Conservation (phyloP, 2,797 vertebrate species). For the Cyprinella venusta region DNA sequence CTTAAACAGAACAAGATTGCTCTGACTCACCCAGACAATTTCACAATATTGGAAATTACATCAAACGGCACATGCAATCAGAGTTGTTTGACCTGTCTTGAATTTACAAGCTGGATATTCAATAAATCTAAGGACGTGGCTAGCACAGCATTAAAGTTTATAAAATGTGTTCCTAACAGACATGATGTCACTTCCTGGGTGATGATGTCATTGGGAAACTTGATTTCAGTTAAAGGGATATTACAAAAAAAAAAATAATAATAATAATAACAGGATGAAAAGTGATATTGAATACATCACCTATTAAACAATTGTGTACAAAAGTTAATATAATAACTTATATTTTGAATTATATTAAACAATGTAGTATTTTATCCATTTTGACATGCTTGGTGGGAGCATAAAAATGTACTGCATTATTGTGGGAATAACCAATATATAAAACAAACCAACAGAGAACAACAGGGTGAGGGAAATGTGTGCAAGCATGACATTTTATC, state of each 20-base stretch:
- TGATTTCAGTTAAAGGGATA: background rate
- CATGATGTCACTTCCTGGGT: background rate
- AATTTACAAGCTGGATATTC: background rate
- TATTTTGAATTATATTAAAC: no score
- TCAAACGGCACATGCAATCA: background rate
- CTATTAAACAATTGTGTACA: background rate
- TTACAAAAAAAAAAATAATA: background rate
- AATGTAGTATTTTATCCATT: background rate
- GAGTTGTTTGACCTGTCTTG: background rate
- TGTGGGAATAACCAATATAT: background rate
- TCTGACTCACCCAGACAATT: background rate
- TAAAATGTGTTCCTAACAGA: background rate
- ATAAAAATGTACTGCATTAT: background rate
- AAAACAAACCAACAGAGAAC: background rate
- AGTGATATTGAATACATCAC: background rate
- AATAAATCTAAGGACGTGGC: background rate
- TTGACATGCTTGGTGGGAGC: background rate
- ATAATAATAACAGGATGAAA: background rate
- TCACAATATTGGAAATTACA: background rate
- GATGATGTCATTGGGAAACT: background rate
- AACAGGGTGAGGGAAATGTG: background rate
- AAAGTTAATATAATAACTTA: no score
- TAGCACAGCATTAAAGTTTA: background rate
- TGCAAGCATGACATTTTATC: conserved; percentile 13
- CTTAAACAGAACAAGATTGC: background rate